Base-by-base conservation (phyloP, 2,888 invertebrate genomes). In the Dione vanillae region DNA sequence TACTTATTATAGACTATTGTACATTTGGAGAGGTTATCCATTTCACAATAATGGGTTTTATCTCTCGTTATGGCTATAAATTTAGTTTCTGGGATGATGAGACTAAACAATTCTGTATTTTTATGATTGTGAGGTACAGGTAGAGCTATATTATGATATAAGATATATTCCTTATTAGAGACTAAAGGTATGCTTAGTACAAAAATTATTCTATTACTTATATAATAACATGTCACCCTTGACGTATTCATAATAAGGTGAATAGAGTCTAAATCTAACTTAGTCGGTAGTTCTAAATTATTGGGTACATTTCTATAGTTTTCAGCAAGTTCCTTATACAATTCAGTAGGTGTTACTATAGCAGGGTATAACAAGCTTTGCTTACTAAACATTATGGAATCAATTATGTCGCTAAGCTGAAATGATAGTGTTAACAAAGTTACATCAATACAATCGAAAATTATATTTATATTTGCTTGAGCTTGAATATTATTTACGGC, bases 321-420 rank as follows among this genome's bases (percentile, higher is more conserved):
- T 68, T 77, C 70, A 20, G 69, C 69, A 52, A 78, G 73, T 35
- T 79, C 78, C 40, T 43, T n/a, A 16, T 72, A 75, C 10, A 80
- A 40, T 27, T 77, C 73, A 11, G 19, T 62, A 0, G 77, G 79
- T 2, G 77, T 67, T 54, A 79, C 56, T n/a, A 79, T 62, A 0
- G 76, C 47, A 10, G 79, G 79, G 43, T 79, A 76, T 9, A 79
- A 45, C 8, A n/a, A n/a, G n/a, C 69, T 72, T 56, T 78, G 76
- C 45, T 62, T 35, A 58, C 72, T 73, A n/a, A 78, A 70, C n/a
- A 77, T 19, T 3, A 78, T 69, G 12, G 76, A 59, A 69, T 73
- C 73, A 10, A 51, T 71, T 40, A 75, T 61, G 14, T 74, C 71
- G 67, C 67, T 58, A 12, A 75, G 19, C 49, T 72, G 70, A 37